Evolutionary conservation across 2,888 invertebrate species (phyloP), one percentile per base, ranked within the genome.

Genomic region (Protophormia terraenovae): DNA sequence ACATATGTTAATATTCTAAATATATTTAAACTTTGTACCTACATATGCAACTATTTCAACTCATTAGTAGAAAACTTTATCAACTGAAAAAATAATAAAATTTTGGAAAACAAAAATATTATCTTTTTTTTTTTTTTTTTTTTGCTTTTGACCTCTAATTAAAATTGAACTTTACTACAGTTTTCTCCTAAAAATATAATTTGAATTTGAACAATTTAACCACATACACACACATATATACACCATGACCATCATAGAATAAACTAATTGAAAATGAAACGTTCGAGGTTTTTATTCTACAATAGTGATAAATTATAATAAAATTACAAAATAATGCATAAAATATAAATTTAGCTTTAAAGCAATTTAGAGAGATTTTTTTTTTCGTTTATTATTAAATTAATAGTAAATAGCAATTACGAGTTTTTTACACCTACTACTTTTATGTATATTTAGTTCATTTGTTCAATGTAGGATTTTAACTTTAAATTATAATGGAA

Each of bases 61-160:
- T 67, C 32, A 47, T 69, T 67, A 60, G n/a, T n/a, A n/a, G 6
- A 58, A 66, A 14, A 60, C 16, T 53, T 27, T 72, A 41, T n/a
- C 47, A 60, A 35, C 22, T 24, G 19, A 1, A 29, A 35, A 47
- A 75, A 50, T 22, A 41, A 32, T 35, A 62, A 80, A 22, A 10
- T 67, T 47, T 58, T 22, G 3, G 41, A 41, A 29, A 76, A 76
- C 16, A 47, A n/a, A n/a, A n/a, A n/a, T n/a, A n/a, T n/a, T n/a
- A n/a, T n/a, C n/a, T n/a, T n/a, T 45, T 32, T 53, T 32, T 58
- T 66, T 53, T 38, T 76, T 45, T 35, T 62, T 35, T 35, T 35
- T 53, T 45, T n/a, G 27, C 41, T 69, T 66, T 76, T 84, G 53
- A 80, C 71, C 84, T 80, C 71, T 76, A 80, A 84, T 84, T 84